Base-by-base conservation (phyloP, 1,140 invertebrate genomes). In the Amyelois transitella region DNA sequence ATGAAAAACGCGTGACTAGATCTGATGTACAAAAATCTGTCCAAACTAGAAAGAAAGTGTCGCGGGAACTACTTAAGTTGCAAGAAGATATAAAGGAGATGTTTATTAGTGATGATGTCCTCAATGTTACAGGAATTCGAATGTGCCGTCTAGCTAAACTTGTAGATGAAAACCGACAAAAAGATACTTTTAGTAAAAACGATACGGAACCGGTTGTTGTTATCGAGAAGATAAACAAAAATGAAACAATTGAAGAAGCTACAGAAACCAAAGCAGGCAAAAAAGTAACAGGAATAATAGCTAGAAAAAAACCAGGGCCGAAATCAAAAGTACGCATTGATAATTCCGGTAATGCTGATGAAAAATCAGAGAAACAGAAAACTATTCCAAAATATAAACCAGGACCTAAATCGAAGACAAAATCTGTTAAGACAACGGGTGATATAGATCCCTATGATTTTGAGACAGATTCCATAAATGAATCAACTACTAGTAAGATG, bases 1-100 rank as follows among this genome's bases (percentile, higher is more conserved):
- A 48, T 6, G 52, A 50, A 32, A 79, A 74, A 58, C 66, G 66
- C 25, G 24, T 73, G 14, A 76, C 75, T 8, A 54, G 72, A 12
- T 70, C 76, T 20, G 69, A 61, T 14, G 49, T 28, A 59, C 47
- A 58, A 57, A 72, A 73, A 60, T 51, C 70, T 14, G 1, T 38
- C 12, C 12, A 12, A 2, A 2, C 32, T 19, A 47, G 43, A 49
- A 85, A 84, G 63, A 84, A 78, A 57, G 62, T 60, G 12, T 76
- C 68, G 8, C 72, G 82, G 53, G 92, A 92, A 62, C 66, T 94
- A 32, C 89, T 91, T 61, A 87, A 89, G 67, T 79, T 93, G 6
- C 92, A 93, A 43, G 91, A 92, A 58, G 92, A 93, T 66, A 91
- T 93, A 32, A 88, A 90, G 58, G 91, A 93, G 59, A 93, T 92